Conservation (phyloP, 2,113 vertebrate genomes). For the Brachyistius frenatus region DNA sequence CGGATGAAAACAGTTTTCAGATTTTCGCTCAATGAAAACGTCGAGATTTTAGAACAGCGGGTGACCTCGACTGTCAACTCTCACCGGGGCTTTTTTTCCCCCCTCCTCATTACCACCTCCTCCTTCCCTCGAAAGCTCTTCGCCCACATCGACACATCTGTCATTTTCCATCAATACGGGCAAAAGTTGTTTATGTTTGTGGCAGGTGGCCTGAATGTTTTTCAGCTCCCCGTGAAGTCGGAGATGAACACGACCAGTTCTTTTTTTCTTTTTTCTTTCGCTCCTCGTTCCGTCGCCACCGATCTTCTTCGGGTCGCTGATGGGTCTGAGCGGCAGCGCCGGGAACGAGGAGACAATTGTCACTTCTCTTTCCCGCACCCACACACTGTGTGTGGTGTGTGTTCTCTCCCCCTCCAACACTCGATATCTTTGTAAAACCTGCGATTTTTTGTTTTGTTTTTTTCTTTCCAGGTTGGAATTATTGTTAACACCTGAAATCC, state of each 20-base stretch:
- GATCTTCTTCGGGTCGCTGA: slow-evolving; percentile 49
- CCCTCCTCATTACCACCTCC: background rate
- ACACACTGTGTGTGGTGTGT: background rate
- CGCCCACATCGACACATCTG: slow-evolving; percentile 13
- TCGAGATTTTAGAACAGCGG: background rate
- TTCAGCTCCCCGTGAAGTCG: slow-evolving; percentile 27
- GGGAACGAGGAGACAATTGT: slow-evolving; percentile 60
- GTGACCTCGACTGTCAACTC: slow-evolving; percentile 10
- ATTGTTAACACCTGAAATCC: slow-evolving; percentile 16
- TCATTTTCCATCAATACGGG: slow-evolving; percentile 19
- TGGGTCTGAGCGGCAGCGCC: slow-evolving; percentile 49
- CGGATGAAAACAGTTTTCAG: background rate
- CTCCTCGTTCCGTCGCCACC: slow-evolving; percentile 53
- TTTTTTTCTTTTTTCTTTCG: slow-evolving; percentile 9
- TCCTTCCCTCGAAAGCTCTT: background rate
- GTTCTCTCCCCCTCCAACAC: background rate
- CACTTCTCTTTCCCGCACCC: slow-evolving; percentile 27
- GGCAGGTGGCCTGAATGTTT: slow-evolving; percentile 47
- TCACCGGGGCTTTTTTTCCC: background rate
- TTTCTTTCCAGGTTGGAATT: background rate
- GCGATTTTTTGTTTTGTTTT: slow-evolving; percentile 3
- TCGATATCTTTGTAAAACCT: background rate
- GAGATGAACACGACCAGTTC: slow-evolving; percentile 20
- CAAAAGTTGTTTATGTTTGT: slow-evolving; percentile 23
- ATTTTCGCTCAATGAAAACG: background rate